These are phyloP conservation scores for Acleris holmiana DNA, from an alignment of 2,888 invertebrate genomes.

Conservation along the genomic window DNA sequence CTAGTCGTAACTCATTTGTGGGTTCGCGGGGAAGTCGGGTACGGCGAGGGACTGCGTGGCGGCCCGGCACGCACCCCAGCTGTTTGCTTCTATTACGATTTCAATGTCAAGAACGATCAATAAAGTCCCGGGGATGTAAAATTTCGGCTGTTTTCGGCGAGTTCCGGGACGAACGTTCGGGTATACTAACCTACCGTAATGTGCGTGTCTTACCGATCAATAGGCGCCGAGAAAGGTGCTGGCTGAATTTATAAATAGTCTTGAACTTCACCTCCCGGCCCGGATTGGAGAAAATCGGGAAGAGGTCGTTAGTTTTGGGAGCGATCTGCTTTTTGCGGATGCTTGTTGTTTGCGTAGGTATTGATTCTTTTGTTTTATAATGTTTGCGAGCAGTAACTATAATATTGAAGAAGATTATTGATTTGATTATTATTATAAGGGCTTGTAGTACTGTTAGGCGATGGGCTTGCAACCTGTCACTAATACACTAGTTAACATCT, in stretches of 20 bases:
- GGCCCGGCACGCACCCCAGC: conserved; percentile 77
- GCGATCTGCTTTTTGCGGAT: conserved; percentile 45
- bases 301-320: conserved; percentile 58
- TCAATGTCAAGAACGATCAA: conserved; percentile 85
- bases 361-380: not conserved
- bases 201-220: conserved; percentile 79
- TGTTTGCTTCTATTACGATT: conserved; percentile 81
- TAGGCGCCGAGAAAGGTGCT: conserved; percentile 74
- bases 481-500: too few relatives aligned
- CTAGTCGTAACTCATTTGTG: conserved; percentile 20
- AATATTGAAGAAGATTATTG: too few relatives aligned
- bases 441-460: too few relatives aligned
- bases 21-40: conserved; percentile 40
- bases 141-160: conserved; percentile 77
- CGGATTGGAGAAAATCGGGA: conserved; percentile 70
- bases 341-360: conserved; percentile 1
- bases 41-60: conserved; percentile 62
- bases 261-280: conserved; percentile 79
- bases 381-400: too few relatives aligned
- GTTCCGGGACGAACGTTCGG: conserved; percentile 74
- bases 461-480: too few relatives aligned
- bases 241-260: conserved; percentile 80
- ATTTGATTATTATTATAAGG: too few relatives aligned
- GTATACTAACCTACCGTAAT: conserved; percentile 84
- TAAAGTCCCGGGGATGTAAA: conserved; percentile 79